Conservation (phyloP, 2,797 vertebrate species). For the Chelon auratus region DNA sequence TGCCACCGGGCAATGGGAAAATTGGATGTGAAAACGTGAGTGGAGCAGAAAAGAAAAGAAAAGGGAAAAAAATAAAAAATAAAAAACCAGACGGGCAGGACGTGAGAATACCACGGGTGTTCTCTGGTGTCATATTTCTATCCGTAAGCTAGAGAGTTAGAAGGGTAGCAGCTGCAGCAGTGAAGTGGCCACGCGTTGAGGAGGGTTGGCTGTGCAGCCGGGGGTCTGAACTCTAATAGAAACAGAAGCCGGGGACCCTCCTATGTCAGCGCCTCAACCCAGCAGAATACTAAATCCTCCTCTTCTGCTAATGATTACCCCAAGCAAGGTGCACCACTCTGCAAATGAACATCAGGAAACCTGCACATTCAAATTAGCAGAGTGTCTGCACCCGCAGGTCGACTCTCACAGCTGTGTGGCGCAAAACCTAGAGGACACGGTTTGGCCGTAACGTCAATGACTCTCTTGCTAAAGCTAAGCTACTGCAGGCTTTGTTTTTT, state of each 20-base stretch:
- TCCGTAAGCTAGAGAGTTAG: constrained; percentile 65
- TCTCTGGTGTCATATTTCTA: constrained; percentile 73
- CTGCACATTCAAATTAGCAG: constrained; percentile 73
- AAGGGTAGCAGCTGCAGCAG: constrained; percentile 68
- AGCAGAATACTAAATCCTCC: constrained; percentile 74
- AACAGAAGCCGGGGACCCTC: constrained; percentile 74
- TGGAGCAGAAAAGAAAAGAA: constrained; percentile 51
- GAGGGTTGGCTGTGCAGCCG: constrained; percentile 71
- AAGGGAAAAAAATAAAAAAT: constrained; percentile 18
- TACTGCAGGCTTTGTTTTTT: constrained; percentile 30
- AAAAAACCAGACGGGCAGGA: constrained; percentile 46
- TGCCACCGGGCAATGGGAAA: constrained; percentile 65
- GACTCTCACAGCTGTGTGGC: constrained; percentile 22
- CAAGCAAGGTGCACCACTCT: constrained; percentile 69
- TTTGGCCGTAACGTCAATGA: constrained; percentile 52
- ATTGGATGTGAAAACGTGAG: constrained; percentile 77
- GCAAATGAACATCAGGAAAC: constrained; percentile 73
- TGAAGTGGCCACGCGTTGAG: constrained; percentile 64
- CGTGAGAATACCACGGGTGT: constrained; percentile 63
- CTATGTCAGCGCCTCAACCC: constrained; percentile 65
- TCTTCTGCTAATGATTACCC: constrained; percentile 78
- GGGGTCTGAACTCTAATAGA: constrained; percentile 76
- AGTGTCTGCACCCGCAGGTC: constrained; percentile 43
- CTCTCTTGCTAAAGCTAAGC: constrained; percentile 33
- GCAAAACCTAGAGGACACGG: constrained; percentile 51